Base-by-base conservation (phyloP, 2,888 invertebrate species). In the Monoplex corrugatus region DNA sequence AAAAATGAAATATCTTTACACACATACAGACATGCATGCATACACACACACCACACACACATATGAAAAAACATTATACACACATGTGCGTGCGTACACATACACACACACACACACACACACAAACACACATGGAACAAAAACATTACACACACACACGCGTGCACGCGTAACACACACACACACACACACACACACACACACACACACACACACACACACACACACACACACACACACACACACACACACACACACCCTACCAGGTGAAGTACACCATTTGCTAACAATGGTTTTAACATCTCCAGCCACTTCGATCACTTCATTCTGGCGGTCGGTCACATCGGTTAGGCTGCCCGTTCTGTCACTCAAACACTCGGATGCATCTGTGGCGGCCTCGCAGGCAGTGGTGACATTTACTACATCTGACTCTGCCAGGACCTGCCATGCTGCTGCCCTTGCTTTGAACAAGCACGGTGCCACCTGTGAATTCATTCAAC, bases 391-490 rank as follows among this genome's bases (percentile, higher is more conserved):
- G 68, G 68, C 1, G 23, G 32, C 28, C 32, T 19, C 43, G 68
- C 86, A 86, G 10, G 43, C 86, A 1, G 35, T 23, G 23, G 23
- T 32, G 82, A 43, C 43, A 10, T 43, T 80, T 8, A 23, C 43
- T 13, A 19, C 43, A 28, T 44, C 16, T 16, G 16, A 2, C 23
- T 28, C 10, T 28, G 78, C 78, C 72, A 85, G 86, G 0, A 80
- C 43, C n/a, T 63, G 44, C 50, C 78, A 86, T 28, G 89, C 38
- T 43, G 85, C 89, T 16, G 86, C 75, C 35, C 40, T 63, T n/a
- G 78, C 86, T 35, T 38, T 44, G 68, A 83, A 43, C 43, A 84
- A n/a, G 38, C 82, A 88, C 3, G 82, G 68, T 6, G 82, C 45
- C 28, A 80, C 3, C 50, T 50, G n/a, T 1, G 38, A 35, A 63